Evolutionary conservation across 2,888 invertebrate genomes (phyloP).

Genomic region (Drosophila bunnanda): DNA sequence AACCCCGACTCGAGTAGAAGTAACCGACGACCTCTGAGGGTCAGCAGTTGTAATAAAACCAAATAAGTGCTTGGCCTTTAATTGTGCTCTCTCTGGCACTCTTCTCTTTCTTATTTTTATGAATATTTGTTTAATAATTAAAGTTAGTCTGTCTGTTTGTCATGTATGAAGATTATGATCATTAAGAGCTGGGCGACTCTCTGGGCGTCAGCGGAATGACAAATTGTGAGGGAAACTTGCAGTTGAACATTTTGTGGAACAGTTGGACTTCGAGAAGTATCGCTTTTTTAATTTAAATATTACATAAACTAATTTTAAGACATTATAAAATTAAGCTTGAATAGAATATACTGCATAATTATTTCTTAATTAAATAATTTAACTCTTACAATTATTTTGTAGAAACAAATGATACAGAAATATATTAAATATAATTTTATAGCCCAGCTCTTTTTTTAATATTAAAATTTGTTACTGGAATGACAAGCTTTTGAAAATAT

Average conservation of each 20-base stretch:
- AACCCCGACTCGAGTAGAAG: conserved; percentile 24
- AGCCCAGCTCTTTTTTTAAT: too few relatives aligned
- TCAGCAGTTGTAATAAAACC: conserved; percentile 46
- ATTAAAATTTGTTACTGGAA: too few relatives aligned
- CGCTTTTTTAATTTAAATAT: neutral
- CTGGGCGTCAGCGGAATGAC: conserved; percentile 53
- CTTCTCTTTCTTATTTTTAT: conserved; percentile 27
- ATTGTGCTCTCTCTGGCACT: conserved; percentile 19
- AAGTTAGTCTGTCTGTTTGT: conserved; percentile 39
- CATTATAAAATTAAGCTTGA: too few relatives aligned
- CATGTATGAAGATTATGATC: conserved; percentile 49
- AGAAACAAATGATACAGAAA: too few relatives aligned
- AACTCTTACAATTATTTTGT: too few relatives aligned
- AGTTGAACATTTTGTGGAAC: conserved; percentile 13
- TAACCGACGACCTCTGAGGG: conserved; percentile 37
- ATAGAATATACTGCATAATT: too few relatives aligned
- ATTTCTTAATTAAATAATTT: too few relatives aligned
- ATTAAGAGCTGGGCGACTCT: conserved; percentile 55
- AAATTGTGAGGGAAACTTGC: conserved; percentile 59
- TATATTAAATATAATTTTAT: too few relatives aligned
- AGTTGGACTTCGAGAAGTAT: neutral
- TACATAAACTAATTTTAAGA: neutral
- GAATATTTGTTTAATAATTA: conserved; percentile 74
- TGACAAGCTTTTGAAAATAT: too few relatives aligned
- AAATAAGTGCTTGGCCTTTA: conserved; percentile 50